Base-by-base conservation (phyloP, 2,888 invertebrate genomes). In the Morpho deidamia region DNA sequence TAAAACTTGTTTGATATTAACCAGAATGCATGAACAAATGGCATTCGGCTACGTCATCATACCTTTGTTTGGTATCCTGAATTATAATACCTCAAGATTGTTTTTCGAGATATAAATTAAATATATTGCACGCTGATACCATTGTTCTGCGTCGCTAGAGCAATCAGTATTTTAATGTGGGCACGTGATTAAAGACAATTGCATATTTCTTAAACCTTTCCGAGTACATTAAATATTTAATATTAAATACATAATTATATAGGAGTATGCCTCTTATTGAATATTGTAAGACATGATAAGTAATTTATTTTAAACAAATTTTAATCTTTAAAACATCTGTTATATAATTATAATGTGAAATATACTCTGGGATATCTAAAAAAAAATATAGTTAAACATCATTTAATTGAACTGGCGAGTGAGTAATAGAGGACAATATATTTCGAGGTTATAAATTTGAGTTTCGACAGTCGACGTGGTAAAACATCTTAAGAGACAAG, bases 361-460 rank as follows among this genome's bases (percentile, higher is more conserved):
- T 3, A 23, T 23, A 23, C 23, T 23, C 23, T 1, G 23, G 23
- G 5, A 23, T 23, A 23, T 23, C 23, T 23, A 23, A 23, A 23
- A 23, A n/a, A 23, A 23, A 23, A 23, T 23, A 5, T 23, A 5
- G 23, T 1, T 23, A 23, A 14, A 23, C 23, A 5, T 23, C 23
- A 23, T n/a, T n/a, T n/a, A 23, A 23, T 0, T 23, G 23, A 23
- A 23, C 23, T 23, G 3, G 23, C 23, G 23, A 23, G 23, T 23
- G 23, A 23, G 67, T 70, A 72, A 79, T 78, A 70, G 73, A 72
- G 79, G 65, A 63, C 78, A 70, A 76, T 71, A 37, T 49, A 40
- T 49, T 44, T 54, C 40, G 32, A 11, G 11, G 32, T 39, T 55
- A 43, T 58, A 56, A 51, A 55, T 56, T 53, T 34, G 8, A 7